Evolutionary conservation across 1,140 invertebrate genomes (phyloP).

Genomic region (Lanistes nyassanus): DNA sequence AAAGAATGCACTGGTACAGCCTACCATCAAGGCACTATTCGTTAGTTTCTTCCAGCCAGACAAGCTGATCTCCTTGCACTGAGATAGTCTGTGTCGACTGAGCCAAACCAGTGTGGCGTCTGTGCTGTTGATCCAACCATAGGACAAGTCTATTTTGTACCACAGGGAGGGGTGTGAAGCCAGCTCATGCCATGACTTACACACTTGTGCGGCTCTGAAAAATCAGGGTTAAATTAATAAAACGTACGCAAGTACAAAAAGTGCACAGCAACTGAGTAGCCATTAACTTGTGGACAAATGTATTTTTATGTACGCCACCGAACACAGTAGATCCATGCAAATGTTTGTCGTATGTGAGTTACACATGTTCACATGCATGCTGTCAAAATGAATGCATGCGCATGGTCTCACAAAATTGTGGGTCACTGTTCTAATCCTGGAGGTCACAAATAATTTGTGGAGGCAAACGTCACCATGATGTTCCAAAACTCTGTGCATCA

Average conservation of each 20-base stretch:
- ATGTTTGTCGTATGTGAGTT: background rate
- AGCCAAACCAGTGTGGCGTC: conserved; percentile 79
- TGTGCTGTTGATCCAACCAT: conserved; percentile 77
- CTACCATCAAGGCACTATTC: conserved; percentile 38
- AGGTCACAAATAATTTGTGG: no score
- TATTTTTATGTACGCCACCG: background rate
- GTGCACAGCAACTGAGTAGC: background rate
- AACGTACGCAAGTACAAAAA: background rate
- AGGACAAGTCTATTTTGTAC: conserved; percentile 79
- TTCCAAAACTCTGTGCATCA: no score
- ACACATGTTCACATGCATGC: background rate
- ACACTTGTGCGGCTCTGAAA: conserved; percentile 78
- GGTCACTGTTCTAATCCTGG: background rate
- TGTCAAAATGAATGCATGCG: background rate
- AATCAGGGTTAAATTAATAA: conserved; percentile 54
- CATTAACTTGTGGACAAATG: background rate
- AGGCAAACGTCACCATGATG: no score
- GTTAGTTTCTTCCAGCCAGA: conserved; percentile 64
- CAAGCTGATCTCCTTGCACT: conserved; percentile 80
- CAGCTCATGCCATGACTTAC: conserved; percentile 78
- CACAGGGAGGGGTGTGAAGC: conserved; percentile 77
- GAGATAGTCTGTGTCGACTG: conserved; percentile 77
- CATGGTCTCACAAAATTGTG: background rate
- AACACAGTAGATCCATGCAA: background rate
- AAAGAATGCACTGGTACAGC: background rate